phyloP scores from a whole-genome alignment of 30 jellyfish, hydroid and myxozoan genomes.

The Pelagia noctiluca region DNA sequence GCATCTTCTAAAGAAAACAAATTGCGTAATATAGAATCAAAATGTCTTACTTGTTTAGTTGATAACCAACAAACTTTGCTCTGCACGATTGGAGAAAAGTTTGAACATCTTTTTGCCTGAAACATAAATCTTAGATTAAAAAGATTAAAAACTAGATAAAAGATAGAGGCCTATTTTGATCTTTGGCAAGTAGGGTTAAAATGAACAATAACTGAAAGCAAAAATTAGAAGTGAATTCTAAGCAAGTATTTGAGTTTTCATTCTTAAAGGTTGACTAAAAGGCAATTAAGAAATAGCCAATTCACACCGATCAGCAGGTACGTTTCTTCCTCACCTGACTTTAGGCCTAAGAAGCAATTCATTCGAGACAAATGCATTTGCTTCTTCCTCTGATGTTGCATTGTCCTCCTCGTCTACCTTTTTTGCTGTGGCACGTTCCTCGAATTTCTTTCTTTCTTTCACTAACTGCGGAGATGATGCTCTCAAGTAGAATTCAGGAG shows the following conservation, averaged over 20 bases:
- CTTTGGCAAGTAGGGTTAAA: too few species aligned
- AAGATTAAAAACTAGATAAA: too few species aligned
- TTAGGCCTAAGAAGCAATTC: constrained; percentile 86
- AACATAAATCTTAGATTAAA: background rate
- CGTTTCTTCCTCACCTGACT: constrained; percentile 85
- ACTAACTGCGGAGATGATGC: constrained; percentile 94
- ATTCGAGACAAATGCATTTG: constrained; percentile 69
- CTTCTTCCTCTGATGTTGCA: constrained; percentile 74
- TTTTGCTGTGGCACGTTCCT: constrained; percentile 65
- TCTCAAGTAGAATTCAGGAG: constrained; percentile 79
- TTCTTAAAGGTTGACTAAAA: too few species aligned
- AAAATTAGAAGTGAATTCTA: too few species aligned
- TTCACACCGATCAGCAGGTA: too few species aligned
- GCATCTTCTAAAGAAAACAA: background rate
- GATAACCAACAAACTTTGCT: constrained; percentile 94
- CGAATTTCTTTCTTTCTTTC: constrained; percentile 48
- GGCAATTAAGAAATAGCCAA: background rate
- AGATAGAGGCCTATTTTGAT: too few species aligned
- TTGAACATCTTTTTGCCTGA: constrained; percentile 91
- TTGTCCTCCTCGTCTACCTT: constrained; percentile 71
- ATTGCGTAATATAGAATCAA: background rate
- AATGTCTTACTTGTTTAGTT: constrained; percentile 74
- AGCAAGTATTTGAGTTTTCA: too few species aligned
- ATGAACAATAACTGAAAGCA: too few species aligned
- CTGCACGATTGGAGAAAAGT: constrained; percentile 87